Evolutionary conservation across 2,888 invertebrate species (phyloP).

Genomic region (Nomada fabriciana): DNA sequence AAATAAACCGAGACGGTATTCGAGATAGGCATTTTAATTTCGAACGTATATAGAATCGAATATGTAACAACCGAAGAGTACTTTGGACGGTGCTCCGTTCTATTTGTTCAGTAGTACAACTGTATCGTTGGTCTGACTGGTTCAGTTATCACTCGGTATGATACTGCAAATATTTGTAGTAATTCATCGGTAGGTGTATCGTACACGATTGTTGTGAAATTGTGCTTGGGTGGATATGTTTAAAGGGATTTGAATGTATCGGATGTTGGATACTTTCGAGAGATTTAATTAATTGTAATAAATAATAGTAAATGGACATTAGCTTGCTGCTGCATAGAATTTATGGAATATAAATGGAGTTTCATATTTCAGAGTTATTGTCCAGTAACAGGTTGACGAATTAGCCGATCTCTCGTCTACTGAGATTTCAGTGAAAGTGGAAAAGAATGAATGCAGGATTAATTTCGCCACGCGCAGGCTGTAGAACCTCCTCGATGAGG

Average conservation of each 20-base stretch:
- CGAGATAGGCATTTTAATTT: too few species aligned
- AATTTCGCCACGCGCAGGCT: neutral
- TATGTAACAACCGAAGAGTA: neutral
- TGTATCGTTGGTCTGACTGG: conserved; percentile 48
- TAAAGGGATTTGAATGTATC: neutral
- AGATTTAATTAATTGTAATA: neutral
- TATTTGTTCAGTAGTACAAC: conserved; percentile 57
- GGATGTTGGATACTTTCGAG: conserved; percentile 10
- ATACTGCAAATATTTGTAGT: too few species aligned
- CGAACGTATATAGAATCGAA: too few species aligned
- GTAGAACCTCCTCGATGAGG: too few species aligned
- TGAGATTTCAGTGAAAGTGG: neutral
- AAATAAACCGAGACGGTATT: too few species aligned
- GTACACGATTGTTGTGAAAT: neutral
- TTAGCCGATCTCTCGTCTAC: neutral
- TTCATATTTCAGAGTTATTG: conserved; percentile 12
- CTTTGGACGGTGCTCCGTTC: conserved; percentile 3
- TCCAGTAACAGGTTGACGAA: conserved; percentile 34
- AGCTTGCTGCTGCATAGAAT: conserved; percentile 7
- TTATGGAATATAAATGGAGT: conserved; percentile 25
- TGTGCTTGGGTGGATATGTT: neutral
- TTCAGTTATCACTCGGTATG: neutral
- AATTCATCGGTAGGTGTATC: too few species aligned
- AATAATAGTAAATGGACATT: conserved; percentile 1
- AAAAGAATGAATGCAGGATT: neutral